Evolutionary conservation across 2,797 vertebrate genomes (phyloP).

Genomic region (Loris lydekkerianus): DNA sequence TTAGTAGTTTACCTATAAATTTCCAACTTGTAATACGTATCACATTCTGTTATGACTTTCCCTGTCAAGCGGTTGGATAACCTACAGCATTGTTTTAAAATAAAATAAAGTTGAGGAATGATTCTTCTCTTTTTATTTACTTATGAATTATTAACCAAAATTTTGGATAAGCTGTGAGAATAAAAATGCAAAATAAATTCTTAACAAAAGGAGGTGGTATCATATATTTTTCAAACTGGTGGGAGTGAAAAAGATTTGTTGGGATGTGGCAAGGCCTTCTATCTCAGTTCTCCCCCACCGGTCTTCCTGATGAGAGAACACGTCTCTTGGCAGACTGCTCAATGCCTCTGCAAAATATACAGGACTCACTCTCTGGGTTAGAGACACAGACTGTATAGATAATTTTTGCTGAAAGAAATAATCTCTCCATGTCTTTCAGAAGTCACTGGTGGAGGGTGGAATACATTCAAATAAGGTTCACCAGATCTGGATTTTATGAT

Average conservation of each 20-base stretch:
- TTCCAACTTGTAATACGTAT: background rate
- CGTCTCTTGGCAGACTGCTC: conserved; percentile 35
- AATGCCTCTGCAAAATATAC: conserved; percentile 26
- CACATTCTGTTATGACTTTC: background rate
- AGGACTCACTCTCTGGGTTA: conserved; percentile 24
- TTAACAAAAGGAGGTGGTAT: background rate
- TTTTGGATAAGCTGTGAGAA: background rate
- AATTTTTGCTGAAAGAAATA: conserved; percentile 64
- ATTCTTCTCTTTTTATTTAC: conserved; percentile 10
- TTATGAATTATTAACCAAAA: conserved; percentile 40
- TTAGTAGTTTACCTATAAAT: background rate
- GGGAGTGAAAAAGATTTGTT: background rate
- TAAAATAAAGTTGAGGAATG: conserved; percentile 22
- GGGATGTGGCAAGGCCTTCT: background rate
- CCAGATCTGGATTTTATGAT: conserved; percentile 77
- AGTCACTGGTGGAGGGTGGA: conserved; percentile 66
- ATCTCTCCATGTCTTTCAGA: conserved; percentile 65
- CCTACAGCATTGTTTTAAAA: background rate
- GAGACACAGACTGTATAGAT: background rate
- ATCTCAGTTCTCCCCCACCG: background rate
- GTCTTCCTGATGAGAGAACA: background rate
- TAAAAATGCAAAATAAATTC: conserved; percentile 14
- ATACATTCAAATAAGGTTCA: conserved; percentile 79
- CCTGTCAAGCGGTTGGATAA: background rate
- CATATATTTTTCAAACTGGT: background rate